These are phyloP conservation scores for Anthrax anthrax DNA, from an alignment of 2,888 invertebrate species.

Conservation along the genomic window DNA sequence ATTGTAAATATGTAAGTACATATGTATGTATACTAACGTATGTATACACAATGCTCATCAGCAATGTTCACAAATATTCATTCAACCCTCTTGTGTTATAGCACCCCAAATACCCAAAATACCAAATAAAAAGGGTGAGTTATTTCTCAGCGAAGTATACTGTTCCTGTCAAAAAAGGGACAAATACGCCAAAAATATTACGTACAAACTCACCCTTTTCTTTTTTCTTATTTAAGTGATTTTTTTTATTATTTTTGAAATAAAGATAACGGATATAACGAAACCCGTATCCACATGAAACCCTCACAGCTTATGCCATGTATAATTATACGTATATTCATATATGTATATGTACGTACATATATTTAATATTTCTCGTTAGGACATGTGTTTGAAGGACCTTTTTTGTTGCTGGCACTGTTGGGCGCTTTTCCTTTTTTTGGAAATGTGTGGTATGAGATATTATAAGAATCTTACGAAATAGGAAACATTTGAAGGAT, in stretches of 20 bases:
- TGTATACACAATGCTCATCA: too few species aligned
- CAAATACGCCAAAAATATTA: too few species aligned
- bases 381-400: constrained; percentile 9
- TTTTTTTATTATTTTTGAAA: neutral
- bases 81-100: too few species aligned
- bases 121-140: too few species aligned
- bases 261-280: constrained; percentile 7
- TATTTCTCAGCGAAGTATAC: too few species aligned
- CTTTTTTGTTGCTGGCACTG: constrained; percentile 9
- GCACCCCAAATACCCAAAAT: too few species aligned
- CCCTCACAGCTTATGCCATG: neutral
- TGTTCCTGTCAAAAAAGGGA: too few species aligned
- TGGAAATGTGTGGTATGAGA: constrained; percentile 2
- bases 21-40: too few species aligned
- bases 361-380: constrained; percentile 1
- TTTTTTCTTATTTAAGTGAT: neutral
- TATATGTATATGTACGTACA: neutral
- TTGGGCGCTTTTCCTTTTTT: constrained; percentile 8
- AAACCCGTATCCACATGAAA: constrained; percentile 3
- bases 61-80: too few species aligned
- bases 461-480: constrained; percentile 5
- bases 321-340: too few species aligned
- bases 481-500: constrained; percentile 1
- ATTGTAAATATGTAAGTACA: too few species aligned
- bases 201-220: neutral